Evolutionary conservation across 2,888 invertebrate species (phyloP), one percentile per base, ranked within the genome.

Genomic region (Celastrina argiolus): DNA sequence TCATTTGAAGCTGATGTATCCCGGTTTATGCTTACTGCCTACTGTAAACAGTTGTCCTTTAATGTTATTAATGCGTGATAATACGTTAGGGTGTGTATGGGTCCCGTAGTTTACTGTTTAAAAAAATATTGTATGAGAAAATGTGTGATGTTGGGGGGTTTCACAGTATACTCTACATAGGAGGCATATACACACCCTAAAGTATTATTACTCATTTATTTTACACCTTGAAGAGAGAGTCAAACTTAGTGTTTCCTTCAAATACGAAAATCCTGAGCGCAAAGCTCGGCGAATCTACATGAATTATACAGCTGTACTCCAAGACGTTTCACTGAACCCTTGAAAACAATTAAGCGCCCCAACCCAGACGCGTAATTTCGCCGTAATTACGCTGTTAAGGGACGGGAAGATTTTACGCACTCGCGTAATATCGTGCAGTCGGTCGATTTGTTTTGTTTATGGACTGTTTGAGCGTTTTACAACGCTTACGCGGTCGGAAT

Each of bases 351-450:
- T 88, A 88, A 85, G 82, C 75, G 78, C 71, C 76, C 73, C 75
- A 76, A 74, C 76, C 71, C 72, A 69, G 73, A 73, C 70, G 18
- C 66, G 81, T 74, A 79, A 77, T 80, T 80, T 81, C 77, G 78
- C 76, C 76, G 84, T 88, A 87, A 89, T 89, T 87, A 86, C 88
- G 78, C 79, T 78, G 81, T 85, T 83, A 84, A 74, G 78, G 72
- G 69, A 72, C 79, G 81, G 76, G 83, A 84, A 86, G 89, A 88
- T 88, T 89, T 90, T 84, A 87, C 88, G 85, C 81, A 82, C 85
- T 84, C 73, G 67, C 71, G 77, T 72, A 70, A 70, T 71, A 63
- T 63, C 42, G 64, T 36, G 12, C 64, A 68, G 64, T 66, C 63
- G 58, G 69, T 68, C 69, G 67, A 66, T 70, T 69, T 67, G 67